A percentile compares a stretch with the other conserved stretches of the same genome.
Conservation (phyloP, 2,113 vertebrate species). For the Nerophis lumbriciformis region DNA sequence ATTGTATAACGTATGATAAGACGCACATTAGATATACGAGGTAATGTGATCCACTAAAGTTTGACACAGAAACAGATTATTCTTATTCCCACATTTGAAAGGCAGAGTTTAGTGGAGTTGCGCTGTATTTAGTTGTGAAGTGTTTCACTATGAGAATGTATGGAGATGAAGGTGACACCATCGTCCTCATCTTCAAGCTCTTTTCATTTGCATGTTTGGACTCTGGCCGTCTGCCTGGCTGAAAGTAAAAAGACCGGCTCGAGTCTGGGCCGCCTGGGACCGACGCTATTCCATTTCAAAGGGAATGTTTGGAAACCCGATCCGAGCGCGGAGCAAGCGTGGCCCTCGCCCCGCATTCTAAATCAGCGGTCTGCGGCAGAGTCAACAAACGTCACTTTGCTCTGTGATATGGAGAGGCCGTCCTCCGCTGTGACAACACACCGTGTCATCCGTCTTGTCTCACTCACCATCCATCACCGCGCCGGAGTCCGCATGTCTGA, state of each 20-base stretch:
- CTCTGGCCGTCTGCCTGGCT: slow-evolving; percentile 26
- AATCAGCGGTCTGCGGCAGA: slow-evolving; percentile 68
- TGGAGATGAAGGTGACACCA: background rate
- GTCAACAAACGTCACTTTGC: slow-evolving; percentile 76
- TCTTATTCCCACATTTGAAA: no score
- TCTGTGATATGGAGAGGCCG: slow-evolving; percentile 71
- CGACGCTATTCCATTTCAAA: slow-evolving; percentile 70
- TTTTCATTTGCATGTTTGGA: slow-evolving; percentile 45
- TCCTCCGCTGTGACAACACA: slow-evolving; percentile 67
- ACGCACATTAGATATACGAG: no score
- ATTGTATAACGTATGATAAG: no score
- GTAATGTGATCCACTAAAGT: no score
- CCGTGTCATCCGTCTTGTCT: slow-evolving; percentile 72
- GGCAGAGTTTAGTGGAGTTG: no score
- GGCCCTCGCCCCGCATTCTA: slow-evolving; percentile 60
- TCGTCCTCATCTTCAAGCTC: no score
- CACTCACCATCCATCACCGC: slow-evolving; percentile 74
- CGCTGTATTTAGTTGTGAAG: background rate
- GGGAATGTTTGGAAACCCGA: slow-evolving; percentile 72
- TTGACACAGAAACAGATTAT: no score
- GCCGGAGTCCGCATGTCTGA: slow-evolving; percentile 76
- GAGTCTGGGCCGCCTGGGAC: slow-evolving; percentile 42
- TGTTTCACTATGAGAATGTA: background rate
- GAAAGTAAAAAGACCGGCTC: no score
- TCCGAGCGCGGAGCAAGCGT: slow-evolving; percentile 49